phyloP scores from a whole-genome alignment of 2,113 vertebrate genomes.

The Nematolebias whitei region DNA sequence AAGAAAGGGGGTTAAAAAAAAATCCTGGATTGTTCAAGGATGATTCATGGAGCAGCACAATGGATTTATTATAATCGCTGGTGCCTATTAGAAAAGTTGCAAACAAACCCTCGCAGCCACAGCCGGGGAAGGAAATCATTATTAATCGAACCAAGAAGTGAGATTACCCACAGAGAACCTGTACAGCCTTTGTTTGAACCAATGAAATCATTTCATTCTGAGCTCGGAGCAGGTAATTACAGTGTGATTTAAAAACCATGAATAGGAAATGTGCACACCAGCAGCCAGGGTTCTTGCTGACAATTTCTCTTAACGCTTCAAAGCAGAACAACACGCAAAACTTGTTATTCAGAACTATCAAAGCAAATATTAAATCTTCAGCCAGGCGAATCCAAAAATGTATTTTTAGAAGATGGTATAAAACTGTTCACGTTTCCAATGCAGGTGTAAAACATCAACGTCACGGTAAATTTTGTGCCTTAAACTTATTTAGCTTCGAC shows the following conservation, averaged over 20 bases:
- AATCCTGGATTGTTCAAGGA: not conserved
- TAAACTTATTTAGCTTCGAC: not conserved
- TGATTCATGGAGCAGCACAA: conserved; percentile 28
- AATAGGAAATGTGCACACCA: conserved; percentile 3
- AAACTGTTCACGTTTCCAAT: too few species aligned
- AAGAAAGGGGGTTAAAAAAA: conserved; percentile 9
- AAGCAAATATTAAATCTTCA: conserved; percentile 5
- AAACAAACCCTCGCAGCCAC: conserved; percentile 30
- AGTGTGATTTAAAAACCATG: conserved; percentile 7
- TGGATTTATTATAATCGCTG: conserved; percentile 3
- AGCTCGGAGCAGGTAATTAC: conserved; percentile 10
- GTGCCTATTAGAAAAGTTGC: conserved; percentile 1
- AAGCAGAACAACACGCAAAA: not conserved
- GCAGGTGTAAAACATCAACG: too few species aligned
- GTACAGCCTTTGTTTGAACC: conserved; percentile 40
- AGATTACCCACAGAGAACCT: conserved; percentile 37
- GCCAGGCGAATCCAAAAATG: too few species aligned
- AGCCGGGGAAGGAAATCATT: conserved; percentile 57
- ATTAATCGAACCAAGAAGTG: conserved; percentile 27
- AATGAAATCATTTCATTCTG: conserved; percentile 37
- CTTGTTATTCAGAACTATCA: not conserved
- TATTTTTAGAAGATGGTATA: not conserved
- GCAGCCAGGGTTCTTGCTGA: not conserved
- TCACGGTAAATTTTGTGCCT: too few species aligned
- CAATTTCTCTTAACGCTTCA: conserved; percentile 19